Evolutionary conservation across 2,888 invertebrate species (phyloP), one percentile per base, ranked within the genome.

Genomic region (Cerastoderma edule): DNA sequence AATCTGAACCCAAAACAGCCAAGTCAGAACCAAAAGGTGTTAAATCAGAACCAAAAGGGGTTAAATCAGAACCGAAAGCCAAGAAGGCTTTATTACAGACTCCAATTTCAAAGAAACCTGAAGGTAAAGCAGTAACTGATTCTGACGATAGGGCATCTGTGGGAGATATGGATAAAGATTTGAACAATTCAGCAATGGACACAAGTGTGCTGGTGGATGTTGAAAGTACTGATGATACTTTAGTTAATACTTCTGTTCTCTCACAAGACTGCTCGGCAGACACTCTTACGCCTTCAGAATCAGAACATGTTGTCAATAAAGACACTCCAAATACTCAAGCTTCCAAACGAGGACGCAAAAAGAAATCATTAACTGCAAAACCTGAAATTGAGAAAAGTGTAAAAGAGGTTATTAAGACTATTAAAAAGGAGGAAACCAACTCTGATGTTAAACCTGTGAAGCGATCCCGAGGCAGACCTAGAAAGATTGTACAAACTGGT

Each of bases 161-260:
- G 2, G 22, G 19, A 19, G 64, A 22, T 16, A 46, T 1, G 10
- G 67, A 56, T 16, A 35, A 54, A 30, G n/a, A 19, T 39, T 8
- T 22, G 0, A 64, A 32, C 46, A 65, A 71, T 16, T 24, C 24
- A 2, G 67, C 67, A 39, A 35, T 57, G 19, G 72, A 75, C 16
- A 71, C 60, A n/a, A 67, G 53, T 73, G 67, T 54, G 10, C 6
- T 67, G 0, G 32, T 50, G 8, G 79, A 75, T 53, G 39, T 71
- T 28, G 68, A 39, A 19, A 60, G 30, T 19, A 56, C n/a, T 6
- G 78, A 75, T 69, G 75, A 76, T 46, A 69, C 78, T 24, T 13
- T 73, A 8, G 69, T 72, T 0, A 75, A 80, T 56, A 67, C 56
- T 5, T 60, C 60, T 32, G 16, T 33, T 22, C 50, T 32, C n/a